Conservation (phyloP, 2,888 invertebrate genomes). For the Lathronympha strigana region DNA sequence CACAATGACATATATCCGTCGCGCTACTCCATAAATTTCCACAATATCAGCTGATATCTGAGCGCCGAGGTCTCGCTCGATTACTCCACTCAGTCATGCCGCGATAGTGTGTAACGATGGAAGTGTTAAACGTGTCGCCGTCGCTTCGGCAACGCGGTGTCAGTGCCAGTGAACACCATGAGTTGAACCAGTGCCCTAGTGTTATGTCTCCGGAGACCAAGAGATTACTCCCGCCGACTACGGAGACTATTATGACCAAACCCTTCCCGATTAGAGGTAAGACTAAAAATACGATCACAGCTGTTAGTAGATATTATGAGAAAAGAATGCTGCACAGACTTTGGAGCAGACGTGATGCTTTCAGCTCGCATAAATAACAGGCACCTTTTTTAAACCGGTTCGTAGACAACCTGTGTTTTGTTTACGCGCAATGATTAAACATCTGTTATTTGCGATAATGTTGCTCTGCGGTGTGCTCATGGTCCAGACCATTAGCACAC, state of each 20-base stretch:
- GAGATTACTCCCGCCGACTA: slow-evolving; percentile 89
- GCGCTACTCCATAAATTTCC: slow-evolving; percentile 48
- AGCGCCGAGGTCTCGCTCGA: slow-evolving; percentile 41
- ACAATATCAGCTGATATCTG: slow-evolving; percentile 61
- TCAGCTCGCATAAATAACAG: slow-evolving; percentile 8
- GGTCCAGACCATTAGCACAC: background rate
- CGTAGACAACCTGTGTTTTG: slow-evolving; percentile 11
- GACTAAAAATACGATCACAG: slow-evolving; percentile 62
- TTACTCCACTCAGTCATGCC: slow-evolving; percentile 66
- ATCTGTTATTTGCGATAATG: slow-evolving; percentile 17
- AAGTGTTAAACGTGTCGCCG: slow-evolving; percentile 71
- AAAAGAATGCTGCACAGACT: slow-evolving; percentile 43
- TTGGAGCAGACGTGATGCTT: slow-evolving; percentile 4
- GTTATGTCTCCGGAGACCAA: slow-evolving; percentile 88
- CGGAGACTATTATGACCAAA: slow-evolving; percentile 94
- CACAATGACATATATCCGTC: slow-evolving; percentile 30
- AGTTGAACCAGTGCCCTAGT: slow-evolving; percentile 86
- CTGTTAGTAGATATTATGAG: slow-evolving; percentile 48
- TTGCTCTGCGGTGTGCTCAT: slow-evolving; percentile 9
- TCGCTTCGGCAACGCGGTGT: slow-evolving; percentile 80
- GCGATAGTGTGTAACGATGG: slow-evolving; percentile 71
- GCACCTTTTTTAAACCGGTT: slow-evolving; percentile 22
- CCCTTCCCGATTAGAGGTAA: slow-evolving; percentile 94
- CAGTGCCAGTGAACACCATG: slow-evolving; percentile 77
- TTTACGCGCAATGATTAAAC: slow-evolving; percentile 24